Percentiles rank a stretch among this genome's conserved stretches.
phyloP scores from a whole-genome alignment of 2,797 vertebrate species.

The Oryzias sinensis region DNA sequence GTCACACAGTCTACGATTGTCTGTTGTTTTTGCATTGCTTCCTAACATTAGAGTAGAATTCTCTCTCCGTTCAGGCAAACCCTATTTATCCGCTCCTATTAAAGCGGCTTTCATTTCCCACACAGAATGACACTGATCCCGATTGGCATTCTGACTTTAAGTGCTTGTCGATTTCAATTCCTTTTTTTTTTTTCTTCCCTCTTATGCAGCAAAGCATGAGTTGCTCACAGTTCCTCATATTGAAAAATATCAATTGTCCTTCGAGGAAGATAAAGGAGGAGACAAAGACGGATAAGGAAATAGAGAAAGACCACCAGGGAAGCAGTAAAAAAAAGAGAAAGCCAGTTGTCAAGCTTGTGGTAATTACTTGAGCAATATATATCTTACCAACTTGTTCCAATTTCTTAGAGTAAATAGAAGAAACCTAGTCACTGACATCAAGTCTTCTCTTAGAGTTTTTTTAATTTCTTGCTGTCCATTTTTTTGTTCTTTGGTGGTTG shows the following conservation, averaged over 20 bases:
- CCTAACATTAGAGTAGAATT: background rate
- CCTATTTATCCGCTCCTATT: constrained; percentile 36
- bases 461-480: constrained; percentile 17
- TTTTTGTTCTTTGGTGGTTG: constrained; percentile 24
- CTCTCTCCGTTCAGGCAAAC: constrained; percentile 1
- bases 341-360: constrained; percentile 44
- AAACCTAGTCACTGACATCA: constrained; percentile 23
- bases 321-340: constrained; percentile 42
- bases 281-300: background rate
- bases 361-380: constrained; percentile 1
- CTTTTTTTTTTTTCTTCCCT: constrained; percentile 18
- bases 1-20: background rate
- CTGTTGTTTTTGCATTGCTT: background rate
- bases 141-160: constrained; percentile 63
- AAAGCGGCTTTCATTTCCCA: constrained; percentile 46
- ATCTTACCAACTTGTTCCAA: constrained; percentile 18
- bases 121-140: constrained; percentile 55
- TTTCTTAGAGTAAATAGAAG: constrained; percentile 16
- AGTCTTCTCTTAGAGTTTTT: constrained; percentile 32
- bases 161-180: constrained; percentile 68
- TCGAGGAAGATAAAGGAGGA: constrained; percentile 31
- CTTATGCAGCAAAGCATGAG: constrained; percentile 61
- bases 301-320: constrained; percentile 26
- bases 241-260: constrained; percentile 65
- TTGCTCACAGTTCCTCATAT: constrained; percentile 60